Evolutionary conservation across 2,113 vertebrate species (phyloP).

Genomic region (Antechinus flavipes): DNA sequence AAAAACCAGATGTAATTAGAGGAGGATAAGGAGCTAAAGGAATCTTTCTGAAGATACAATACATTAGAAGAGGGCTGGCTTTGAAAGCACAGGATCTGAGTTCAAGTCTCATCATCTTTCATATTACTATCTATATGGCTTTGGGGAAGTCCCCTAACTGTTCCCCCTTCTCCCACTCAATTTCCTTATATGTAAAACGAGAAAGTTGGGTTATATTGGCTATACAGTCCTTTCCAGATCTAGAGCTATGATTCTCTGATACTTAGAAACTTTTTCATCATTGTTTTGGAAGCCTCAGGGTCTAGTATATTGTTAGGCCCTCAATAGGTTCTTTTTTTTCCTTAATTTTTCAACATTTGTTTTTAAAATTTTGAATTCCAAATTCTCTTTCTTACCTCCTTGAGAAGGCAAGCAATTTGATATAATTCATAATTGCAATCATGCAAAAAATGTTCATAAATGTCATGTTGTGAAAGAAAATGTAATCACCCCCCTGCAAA

Average conservation of each 20-base stretch:
- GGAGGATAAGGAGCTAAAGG: no score
- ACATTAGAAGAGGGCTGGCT: no score
- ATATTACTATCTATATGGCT: background rate
- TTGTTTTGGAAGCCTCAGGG: background rate
- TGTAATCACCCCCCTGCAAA: no score
- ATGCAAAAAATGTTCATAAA: background rate
- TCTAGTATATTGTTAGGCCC: background rate
- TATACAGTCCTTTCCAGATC: background rate
- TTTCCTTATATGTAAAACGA: background rate
- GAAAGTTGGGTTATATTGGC: background rate
- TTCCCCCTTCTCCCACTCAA: no score
- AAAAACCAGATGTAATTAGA: no score
- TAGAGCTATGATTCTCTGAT: background rate
- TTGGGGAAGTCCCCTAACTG: background rate
- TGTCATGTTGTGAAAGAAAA: background rate
- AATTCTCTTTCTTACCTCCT: background rate
- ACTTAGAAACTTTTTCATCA: background rate
- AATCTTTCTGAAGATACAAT: no score
- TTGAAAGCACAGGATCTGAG: background rate
- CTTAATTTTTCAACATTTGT: background rate
- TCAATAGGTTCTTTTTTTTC: background rate
- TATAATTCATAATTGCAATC: background rate
- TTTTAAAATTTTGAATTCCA: background rate
- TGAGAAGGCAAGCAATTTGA: background rate
- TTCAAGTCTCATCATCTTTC: background rate